phyloP scores from a whole-genome alignment of 2,888 invertebrate genomes.

The Limnephilus marmoratus region DNA sequence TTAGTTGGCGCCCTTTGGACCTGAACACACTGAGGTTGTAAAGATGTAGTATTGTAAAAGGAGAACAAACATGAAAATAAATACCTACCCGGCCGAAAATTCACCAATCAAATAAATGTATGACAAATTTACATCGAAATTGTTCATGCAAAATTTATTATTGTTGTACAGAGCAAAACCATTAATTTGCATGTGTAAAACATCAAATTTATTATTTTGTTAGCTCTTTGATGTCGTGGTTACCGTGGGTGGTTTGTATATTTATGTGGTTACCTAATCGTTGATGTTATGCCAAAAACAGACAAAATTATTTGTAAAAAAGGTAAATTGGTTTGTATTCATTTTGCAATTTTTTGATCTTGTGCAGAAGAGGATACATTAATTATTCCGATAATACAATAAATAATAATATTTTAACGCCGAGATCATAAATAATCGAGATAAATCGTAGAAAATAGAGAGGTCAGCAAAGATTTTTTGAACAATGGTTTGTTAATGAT shows the following conservation, averaged over 20 bases:
- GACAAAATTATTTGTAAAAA: neutral
- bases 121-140: neutral
- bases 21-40: neutral
- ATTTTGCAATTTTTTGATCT: neutral
- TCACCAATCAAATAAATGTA: neutral
- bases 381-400: neutral
- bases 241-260: too few species aligned
- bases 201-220: neutral
- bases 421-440: neutral
- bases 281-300: neutral
- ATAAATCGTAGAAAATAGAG: neutral
- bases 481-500: neutral
- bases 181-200: neutral
- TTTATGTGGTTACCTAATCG: neutral
- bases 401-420: neutral
- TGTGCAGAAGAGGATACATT: neutral
- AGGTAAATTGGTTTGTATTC: neutral
- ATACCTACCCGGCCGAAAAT: neutral
- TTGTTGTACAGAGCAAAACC: neutral
- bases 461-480: neutral
- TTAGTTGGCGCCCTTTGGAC: neutral
- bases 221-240: neutral
- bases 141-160: neutral
- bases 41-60: neutral
- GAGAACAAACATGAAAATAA: neutral